A percentile compares a stretch with the other conserved stretches of the same genome.
Conservation (phyloP, 2,888 invertebrate species). For the Exephanes ischioxanthus region DNA sequence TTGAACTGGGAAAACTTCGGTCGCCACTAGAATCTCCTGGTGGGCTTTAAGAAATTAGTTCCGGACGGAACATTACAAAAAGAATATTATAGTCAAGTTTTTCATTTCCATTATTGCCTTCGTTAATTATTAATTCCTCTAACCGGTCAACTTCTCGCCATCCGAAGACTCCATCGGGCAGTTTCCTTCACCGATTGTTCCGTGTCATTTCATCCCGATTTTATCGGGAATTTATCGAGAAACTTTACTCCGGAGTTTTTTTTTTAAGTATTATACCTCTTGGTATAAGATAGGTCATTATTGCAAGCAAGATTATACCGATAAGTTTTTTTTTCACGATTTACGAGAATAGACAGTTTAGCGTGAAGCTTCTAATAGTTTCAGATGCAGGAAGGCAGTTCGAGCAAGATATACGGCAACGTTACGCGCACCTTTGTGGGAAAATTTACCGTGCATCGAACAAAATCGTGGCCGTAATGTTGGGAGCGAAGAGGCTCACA, state of each 20-base stretch:
- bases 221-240: background rate
- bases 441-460: conserved; percentile 27
- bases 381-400: background rate
- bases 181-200: background rate
- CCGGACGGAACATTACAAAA: background rate
- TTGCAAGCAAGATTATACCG: background rate
- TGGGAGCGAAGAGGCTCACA: conserved; percentile 15
- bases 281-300: background rate
- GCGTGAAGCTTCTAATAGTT: conserved; percentile 16
- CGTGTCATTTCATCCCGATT: background rate
- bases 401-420: conserved; percentile 17
- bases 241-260: background rate
- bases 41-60: background rate
- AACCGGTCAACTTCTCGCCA: background rate
- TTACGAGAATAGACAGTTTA: background rate
- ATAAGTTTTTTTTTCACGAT: background rate
- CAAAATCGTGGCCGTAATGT: conserved; percentile 17
- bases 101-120: background rate
- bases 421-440: conserved; percentile 39
- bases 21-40: background rate
- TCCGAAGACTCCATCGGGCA: background rate
- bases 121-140: background rate
- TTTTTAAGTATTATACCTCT: background rate
- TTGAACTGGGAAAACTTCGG: background rate
- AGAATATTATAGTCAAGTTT: background rate